Evolutionary conservation across 2,888 invertebrate species (phyloP).

Genomic region (Ormia ochracea): DNA sequence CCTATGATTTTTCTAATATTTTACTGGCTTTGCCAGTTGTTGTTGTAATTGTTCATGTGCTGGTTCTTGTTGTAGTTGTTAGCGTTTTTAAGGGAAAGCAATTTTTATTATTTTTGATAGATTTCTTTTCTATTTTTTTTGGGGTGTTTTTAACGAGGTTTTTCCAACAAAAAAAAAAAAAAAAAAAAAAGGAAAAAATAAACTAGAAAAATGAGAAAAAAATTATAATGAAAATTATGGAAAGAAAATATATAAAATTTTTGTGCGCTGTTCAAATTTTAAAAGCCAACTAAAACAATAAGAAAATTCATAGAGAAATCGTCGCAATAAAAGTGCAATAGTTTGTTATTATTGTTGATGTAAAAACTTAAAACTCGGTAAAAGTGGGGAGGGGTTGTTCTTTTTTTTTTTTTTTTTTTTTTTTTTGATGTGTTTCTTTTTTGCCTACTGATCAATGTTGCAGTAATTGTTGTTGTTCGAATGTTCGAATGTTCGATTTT

Average conservation of each 20-base stretch:
- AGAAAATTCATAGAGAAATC: constrained; percentile 30
- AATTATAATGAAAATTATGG: constrained; percentile 8
- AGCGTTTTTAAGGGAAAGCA: constrained; percentile 75
- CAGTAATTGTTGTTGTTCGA: constrained; percentile 12
- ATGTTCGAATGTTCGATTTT: constrained; percentile 55
- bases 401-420: background rate
- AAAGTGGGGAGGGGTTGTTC: constrained; percentile 62
- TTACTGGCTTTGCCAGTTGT: constrained; percentile 11
- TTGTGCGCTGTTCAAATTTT: constrained; percentile 11
- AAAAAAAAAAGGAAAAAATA: background rate
- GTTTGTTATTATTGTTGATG: constrained; percentile 36
- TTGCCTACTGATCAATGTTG: constrained; percentile 7
- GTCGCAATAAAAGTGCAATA: constrained; percentile 66
- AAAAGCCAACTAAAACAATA: constrained; percentile 27
- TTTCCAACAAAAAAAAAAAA: constrained; percentile 61
- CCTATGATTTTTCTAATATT: constrained; percentile 39
- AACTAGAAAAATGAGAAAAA: constrained; percentile 26
- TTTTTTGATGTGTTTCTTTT: too few relatives aligned
- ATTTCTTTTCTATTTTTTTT: constrained; percentile 65
- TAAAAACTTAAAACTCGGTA: constrained; percentile 28
- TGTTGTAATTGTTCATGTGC: constrained; percentile 7
- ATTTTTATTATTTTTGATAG: constrained; percentile 74
- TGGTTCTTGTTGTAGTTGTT: constrained; percentile 9
- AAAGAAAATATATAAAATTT: constrained; percentile 10
- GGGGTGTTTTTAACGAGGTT: constrained; percentile 76